Evolutionary conservation across 1,140 invertebrate species (phyloP).

Genomic region (Gryllus bimaculatus): DNA sequence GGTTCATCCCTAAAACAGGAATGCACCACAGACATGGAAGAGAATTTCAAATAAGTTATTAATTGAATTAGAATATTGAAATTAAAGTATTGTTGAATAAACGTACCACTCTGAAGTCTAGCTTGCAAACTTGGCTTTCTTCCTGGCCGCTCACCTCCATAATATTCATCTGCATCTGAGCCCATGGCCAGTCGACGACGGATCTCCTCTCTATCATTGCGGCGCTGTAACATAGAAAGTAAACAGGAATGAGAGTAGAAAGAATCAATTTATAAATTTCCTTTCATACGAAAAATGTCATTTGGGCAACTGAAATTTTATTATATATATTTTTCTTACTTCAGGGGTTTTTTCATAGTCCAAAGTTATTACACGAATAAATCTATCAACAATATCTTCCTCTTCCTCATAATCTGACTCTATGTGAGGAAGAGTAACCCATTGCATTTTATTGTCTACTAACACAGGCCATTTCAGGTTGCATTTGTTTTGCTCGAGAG

Average conservation of each 20-base stretch:
- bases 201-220: slow-evolving; percentile 87
- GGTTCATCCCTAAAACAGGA: slow-evolving; percentile 64
- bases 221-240: slow-evolving; percentile 44
- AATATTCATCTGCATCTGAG: slow-evolving; percentile 65
- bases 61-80: too few relatives aligned
- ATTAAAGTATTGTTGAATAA: neutral
- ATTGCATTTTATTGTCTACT: slow-evolving; percentile 37
- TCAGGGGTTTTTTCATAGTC: slow-evolving; percentile 26
- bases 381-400: slow-evolving; percentile 53
- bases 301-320: neutral
- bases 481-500: slow-evolving; percentile 17
- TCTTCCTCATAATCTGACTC: slow-evolving; percentile 32
- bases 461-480: slow-evolving; percentile 34
- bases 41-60: neutral
- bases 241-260: neutral
- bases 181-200: slow-evolving; percentile 79
- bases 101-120: slow-evolving; percentile 68
- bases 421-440: slow-evolving; percentile 31
- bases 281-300: neutral
- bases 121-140: slow-evolving; percentile 81
- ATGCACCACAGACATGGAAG: neutral
- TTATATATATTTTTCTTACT: slow-evolving; percentile 14
- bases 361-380: slow-evolving; percentile 49
- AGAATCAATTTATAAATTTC: neutral
- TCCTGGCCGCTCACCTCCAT: slow-evolving; percentile 49